Percentiles rank a stretch among this genome's conserved stretches.
Evolutionary conservation across 2,888 invertebrate species (phyloP).

Genomic region (Litoditis marina): DNA sequence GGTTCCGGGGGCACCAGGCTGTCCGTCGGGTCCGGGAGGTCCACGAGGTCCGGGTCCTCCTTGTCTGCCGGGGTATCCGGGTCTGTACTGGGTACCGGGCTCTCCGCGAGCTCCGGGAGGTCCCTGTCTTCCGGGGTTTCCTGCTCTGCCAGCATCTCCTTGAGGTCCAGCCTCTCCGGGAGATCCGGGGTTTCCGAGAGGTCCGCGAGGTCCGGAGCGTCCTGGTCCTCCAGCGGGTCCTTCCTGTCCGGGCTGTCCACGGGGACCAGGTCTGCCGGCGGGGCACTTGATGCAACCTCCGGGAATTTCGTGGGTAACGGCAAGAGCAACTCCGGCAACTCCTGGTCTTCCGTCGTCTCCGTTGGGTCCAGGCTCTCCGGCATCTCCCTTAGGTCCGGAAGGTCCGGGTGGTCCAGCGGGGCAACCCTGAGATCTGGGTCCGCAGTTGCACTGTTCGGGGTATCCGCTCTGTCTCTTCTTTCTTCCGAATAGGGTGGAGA

Average conservation of each 20-base stretch:
- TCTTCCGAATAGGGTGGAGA: constrained; percentile 44
- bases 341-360: constrained; percentile 47
- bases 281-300: constrained; percentile 48
- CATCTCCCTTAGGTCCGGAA: constrained; percentile 41
- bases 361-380: constrained; percentile 38
- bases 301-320: constrained; percentile 47
- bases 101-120: constrained; percentile 41
- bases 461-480: constrained; percentile 37
- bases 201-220: constrained; percentile 33
- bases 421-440: constrained; percentile 41
- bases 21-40: constrained; percentile 40
- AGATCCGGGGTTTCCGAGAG: constrained; percentile 36
- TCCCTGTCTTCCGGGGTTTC: constrained; percentile 37
- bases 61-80: constrained; percentile 38
- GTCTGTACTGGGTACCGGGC: constrained; percentile 40
- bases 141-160: constrained; percentile 35
- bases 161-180: constrained; percentile 29
- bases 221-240: constrained; percentile 38
- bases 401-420: constrained; percentile 51
- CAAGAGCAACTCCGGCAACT: constrained; percentile 43
- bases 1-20: constrained; percentile 36
- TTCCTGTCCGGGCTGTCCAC: constrained; percentile 32
- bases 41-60: constrained; percentile 45
- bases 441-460: constrained; percentile 46
- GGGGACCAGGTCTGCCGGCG: constrained; percentile 38